Conservation (phyloP, 1,140 invertebrate genomes). For the Drosophila nigromelanica region DNA sequence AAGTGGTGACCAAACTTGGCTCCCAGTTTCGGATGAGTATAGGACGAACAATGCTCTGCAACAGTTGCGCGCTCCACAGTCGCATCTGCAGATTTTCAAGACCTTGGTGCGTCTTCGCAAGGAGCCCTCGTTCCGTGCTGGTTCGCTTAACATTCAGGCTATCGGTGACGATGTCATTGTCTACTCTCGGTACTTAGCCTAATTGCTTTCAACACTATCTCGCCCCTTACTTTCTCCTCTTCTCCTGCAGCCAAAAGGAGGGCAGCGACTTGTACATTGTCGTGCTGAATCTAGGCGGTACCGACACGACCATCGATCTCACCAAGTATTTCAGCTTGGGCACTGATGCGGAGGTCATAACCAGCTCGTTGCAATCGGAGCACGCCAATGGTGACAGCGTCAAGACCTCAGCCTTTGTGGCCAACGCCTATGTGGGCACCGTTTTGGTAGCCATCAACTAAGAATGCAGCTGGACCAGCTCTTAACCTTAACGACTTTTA, state of each 20-base stretch:
- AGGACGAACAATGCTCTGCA: slow-evolving; percentile 84
- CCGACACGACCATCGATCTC: slow-evolving; percentile 54
- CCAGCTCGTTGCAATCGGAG: slow-evolving; percentile 69
- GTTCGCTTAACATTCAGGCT: slow-evolving; percentile 61
- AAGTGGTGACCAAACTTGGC: slow-evolving; percentile 87
- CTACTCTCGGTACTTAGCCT: slow-evolving; percentile 60
- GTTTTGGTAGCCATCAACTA: slow-evolving; percentile 65
- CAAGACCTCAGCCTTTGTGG: slow-evolving; percentile 55
- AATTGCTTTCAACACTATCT: not conserved
- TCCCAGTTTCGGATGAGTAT: slow-evolving; percentile 87
- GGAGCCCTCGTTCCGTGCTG: slow-evolving; percentile 67
- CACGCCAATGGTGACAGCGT: slow-evolving; percentile 68
- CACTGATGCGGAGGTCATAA: slow-evolving; percentile 69
- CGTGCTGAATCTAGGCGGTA: slow-evolving; percentile 63
- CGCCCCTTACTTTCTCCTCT: not conserved
- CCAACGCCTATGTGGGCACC: slow-evolving; percentile 66
- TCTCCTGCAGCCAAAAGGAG: slow-evolving; percentile 44
- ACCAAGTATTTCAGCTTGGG: slow-evolving; percentile 60
- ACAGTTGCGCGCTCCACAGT: slow-evolving; percentile 79
- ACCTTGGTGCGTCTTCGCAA: slow-evolving; percentile 69
- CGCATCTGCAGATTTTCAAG: slow-evolving; percentile 81
- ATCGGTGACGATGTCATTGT: slow-evolving; percentile 67
- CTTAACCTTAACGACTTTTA: slow-evolving; percentile 3
- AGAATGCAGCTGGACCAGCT: slow-evolving; percentile 6
- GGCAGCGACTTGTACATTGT: slow-evolving; percentile 74